Evolutionary conservation across 2,888 invertebrate genomes (phyloP).

Genomic region (Dermolepida albohirtum): DNA sequence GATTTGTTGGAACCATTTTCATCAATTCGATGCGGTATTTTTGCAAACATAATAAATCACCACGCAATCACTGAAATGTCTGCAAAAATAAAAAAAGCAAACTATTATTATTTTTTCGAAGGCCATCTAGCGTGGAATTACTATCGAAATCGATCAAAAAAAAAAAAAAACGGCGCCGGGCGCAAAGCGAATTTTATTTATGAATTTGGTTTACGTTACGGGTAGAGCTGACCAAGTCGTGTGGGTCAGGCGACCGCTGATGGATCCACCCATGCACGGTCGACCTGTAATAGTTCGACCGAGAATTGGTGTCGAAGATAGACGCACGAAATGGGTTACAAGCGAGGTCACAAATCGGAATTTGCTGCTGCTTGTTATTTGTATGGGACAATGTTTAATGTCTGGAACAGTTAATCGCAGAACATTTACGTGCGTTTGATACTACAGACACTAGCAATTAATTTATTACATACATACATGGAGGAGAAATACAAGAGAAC

Average conservation of each 20-base stretch:
- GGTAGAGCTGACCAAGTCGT: background rate
- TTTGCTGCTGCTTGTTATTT: conserved; percentile 9
- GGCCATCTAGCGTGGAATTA: no score
- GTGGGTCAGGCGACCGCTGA: conserved; percentile 15
- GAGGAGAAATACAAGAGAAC: no score
- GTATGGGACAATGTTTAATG: conserved; percentile 20
- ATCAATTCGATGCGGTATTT: no score
- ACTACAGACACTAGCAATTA: no score
- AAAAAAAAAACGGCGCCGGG: conserved; percentile 4
- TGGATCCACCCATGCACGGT: conserved; percentile 19
- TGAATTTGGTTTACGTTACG: conserved; percentile 31
- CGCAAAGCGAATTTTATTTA: conserved; percentile 33
- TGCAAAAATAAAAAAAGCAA: no score
- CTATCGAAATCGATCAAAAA: background rate
- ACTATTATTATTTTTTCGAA: no score
- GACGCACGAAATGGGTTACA: conserved; percentile 23
- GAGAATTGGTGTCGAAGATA: conserved; percentile 8
- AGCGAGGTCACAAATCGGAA: conserved; percentile 3
- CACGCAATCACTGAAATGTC: no score
- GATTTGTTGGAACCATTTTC: no score
- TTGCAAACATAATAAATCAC: no score
- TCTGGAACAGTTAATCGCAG: background rate
- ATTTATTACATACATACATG: no score
- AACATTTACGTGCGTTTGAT: no score
- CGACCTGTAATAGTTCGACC: conserved; percentile 34